Conservation (phyloP, 2,797 vertebrate genomes). For the Tamandua tetradactyla region DNA sequence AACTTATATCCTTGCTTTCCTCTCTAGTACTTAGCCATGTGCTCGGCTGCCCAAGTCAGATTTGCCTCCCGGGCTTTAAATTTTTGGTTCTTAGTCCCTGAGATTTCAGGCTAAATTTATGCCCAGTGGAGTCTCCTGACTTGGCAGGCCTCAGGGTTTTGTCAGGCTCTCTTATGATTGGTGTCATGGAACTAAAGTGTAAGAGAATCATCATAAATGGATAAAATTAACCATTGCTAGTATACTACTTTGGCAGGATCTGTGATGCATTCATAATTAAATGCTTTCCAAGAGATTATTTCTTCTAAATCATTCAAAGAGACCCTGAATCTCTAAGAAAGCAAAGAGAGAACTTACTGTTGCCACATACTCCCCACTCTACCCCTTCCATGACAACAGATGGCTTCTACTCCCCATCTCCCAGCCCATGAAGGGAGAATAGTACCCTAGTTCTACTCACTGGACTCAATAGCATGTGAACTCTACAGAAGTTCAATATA, state of each 20-base stretch:
- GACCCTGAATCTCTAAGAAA: background rate
- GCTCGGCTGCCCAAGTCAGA: background rate
- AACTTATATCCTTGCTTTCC: background rate
- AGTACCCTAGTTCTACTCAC: background rate
- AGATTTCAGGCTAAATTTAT: background rate
- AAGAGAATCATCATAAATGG: background rate
- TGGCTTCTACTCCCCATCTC: background rate
- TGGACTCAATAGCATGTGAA: background rate
- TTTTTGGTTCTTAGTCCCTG: background rate
- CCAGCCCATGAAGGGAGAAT: background rate
- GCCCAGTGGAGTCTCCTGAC: background rate
- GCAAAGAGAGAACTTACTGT: background rate
- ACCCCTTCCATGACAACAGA: background rate
- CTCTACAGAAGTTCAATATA: background rate
- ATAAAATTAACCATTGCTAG: background rate
- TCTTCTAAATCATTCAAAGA: background rate
- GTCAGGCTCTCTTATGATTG: background rate
- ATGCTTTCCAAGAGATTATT: background rate
- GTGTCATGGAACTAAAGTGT: background rate
- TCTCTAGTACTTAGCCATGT: background rate
- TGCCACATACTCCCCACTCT: background rate
- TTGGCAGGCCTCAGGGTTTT: background rate
- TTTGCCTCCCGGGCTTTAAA: background rate
- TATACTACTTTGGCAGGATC: background rate
- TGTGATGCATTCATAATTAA: background rate